phyloP scores from a whole-genome alignment of 2,888 invertebrate species.

The Dynastes hyllus region DNA sequence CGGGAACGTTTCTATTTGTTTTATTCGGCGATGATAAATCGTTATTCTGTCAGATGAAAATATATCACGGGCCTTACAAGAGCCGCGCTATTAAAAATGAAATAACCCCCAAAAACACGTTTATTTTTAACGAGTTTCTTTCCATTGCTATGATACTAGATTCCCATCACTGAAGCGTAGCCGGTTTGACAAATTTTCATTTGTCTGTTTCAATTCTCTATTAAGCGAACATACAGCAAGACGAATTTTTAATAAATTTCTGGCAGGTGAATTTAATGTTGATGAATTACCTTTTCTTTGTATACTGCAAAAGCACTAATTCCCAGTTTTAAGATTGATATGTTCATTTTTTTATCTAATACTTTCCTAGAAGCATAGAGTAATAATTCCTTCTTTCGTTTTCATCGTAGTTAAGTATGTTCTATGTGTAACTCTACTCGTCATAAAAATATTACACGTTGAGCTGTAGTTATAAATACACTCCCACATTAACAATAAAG shows the following conservation, averaged over 20 bases:
- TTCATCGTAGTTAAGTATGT: too few relatives aligned
- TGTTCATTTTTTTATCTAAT: not conserved
- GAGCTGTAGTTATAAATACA: too few relatives aligned
- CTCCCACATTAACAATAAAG: too few relatives aligned
- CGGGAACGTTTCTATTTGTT: slow-evolving; percentile 21
- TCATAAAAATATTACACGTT: too few relatives aligned
- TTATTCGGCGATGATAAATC: slow-evolving; percentile 39
- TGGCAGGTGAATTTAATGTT: slow-evolving; percentile 20
- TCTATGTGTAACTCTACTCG: too few relatives aligned
- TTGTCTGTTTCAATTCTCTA: slow-evolving; percentile 6
- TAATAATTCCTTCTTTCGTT: not conserved
- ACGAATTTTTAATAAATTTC: slow-evolving; percentile 15
- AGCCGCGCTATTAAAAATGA: slow-evolving; percentile 40
- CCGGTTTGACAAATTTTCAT: slow-evolving; percentile 14
- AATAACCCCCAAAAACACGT: slow-evolving; percentile 30
- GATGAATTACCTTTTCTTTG: slow-evolving; percentile 2
- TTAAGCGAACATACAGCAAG: not conserved
- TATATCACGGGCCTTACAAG: slow-evolving; percentile 20
- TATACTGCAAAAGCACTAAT: not conserved
- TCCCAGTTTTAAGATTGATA: slow-evolving; percentile 6
- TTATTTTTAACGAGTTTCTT: slow-evolving; percentile 33
- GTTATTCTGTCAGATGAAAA: slow-evolving; percentile 39
- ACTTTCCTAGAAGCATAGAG: not conserved
- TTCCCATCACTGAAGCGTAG: not conserved
- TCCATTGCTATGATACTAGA: slow-evolving; percentile 14